phyloP scores from a whole-genome alignment of 2,888 invertebrate species.

The Melolontha melolontha region DNA sequence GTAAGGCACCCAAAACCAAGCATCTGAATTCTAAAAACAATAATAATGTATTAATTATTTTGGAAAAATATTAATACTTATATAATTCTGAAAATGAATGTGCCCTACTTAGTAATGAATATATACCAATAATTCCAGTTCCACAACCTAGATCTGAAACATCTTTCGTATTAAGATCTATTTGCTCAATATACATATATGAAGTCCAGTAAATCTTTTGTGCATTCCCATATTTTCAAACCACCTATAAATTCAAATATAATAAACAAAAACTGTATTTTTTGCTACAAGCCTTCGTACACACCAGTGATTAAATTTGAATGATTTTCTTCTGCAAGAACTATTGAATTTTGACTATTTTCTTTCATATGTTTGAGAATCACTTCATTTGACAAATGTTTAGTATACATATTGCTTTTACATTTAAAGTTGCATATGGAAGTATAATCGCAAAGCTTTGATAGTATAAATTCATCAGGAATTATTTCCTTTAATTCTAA shows the following conservation, averaged over 20 bases:
- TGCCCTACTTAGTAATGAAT: conserved; percentile 76
- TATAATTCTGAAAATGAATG: conserved; percentile 92
- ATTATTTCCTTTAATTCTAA: conserved; percentile 55
- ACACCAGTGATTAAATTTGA: conserved; percentile 81
- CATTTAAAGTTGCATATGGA: conserved; percentile 61
- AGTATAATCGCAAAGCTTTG: conserved; percentile 60
- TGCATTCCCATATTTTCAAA: conserved; percentile 96
- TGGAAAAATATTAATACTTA: conserved; percentile 67
- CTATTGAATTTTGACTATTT: conserved; percentile 60
- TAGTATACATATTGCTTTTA: conserved; percentile 65
- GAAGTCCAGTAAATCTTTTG: conserved; percentile 81
- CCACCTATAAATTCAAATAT: conserved; percentile 75
- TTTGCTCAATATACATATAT: conserved; percentile 66
- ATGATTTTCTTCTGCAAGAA: conserved; percentile 73
- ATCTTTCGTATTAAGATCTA: conserved; percentile 67
- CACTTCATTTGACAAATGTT: conserved; percentile 66
- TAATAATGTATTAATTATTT: conserved; percentile 17
- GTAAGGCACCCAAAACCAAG: too few species aligned
- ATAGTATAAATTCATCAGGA: conserved; percentile 50
- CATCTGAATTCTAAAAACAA: conserved; percentile 83
- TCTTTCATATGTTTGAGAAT: conserved; percentile 58
- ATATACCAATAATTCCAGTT: conserved; percentile 88
- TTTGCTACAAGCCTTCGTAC: conserved; percentile 78
- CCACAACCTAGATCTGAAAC: conserved; percentile 95
- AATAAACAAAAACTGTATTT: conserved; percentile 22